Evolutionary conservation across 2,888 invertebrate genomes (phyloP).

Genomic region (Drosophila neonasuta): DNA sequence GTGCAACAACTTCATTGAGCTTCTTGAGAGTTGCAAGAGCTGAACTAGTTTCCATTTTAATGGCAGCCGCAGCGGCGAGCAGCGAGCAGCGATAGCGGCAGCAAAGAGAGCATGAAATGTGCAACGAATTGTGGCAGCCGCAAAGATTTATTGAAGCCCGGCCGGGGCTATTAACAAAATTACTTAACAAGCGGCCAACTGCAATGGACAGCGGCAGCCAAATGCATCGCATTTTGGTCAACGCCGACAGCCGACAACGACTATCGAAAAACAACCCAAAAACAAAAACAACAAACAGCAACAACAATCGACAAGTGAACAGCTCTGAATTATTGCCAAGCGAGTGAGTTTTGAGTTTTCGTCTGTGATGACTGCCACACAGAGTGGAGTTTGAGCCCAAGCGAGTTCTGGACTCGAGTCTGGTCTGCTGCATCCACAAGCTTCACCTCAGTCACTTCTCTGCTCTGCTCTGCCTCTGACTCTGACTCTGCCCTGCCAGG

Average conservation of each 20-base stretch:
- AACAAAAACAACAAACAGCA: slow-evolving; percentile 22
- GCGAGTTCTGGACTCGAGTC: slow-evolving; percentile 21
- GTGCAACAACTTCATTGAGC: slow-evolving; percentile 62
- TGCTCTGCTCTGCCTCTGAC: background rate
- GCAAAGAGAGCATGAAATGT: slow-evolving; percentile 77
- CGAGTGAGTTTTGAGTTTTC: slow-evolving; percentile 69
- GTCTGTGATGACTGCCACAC: slow-evolving; percentile 31
- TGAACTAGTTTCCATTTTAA: slow-evolving; percentile 75
- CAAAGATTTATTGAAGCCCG: slow-evolving; percentile 73
- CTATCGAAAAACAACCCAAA: slow-evolving; percentile 28
- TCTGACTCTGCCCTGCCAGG: slow-evolving; percentile 14
- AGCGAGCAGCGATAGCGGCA: slow-evolving; percentile 35
- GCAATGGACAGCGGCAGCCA: slow-evolving; percentile 51
- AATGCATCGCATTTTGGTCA: slow-evolving; percentile 58
- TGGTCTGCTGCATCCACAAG: slow-evolving; percentile 15
- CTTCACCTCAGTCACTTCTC: background rate
- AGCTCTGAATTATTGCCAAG: slow-evolving; percentile 68
- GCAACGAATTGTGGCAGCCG: slow-evolving; percentile 76
- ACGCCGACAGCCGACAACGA: slow-evolving; percentile 29
- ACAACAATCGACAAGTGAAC: slow-evolving; percentile 35
- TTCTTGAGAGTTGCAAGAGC: slow-evolving; percentile 40
- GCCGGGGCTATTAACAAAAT: slow-evolving; percentile 72
- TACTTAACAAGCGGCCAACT: slow-evolving; percentile 74
- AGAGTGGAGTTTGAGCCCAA: background rate
- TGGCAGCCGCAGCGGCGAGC: slow-evolving; percentile 36